phyloP scores from a whole-genome alignment of 2,113 vertebrate species.

The Corythornis cristatus region DNA sequence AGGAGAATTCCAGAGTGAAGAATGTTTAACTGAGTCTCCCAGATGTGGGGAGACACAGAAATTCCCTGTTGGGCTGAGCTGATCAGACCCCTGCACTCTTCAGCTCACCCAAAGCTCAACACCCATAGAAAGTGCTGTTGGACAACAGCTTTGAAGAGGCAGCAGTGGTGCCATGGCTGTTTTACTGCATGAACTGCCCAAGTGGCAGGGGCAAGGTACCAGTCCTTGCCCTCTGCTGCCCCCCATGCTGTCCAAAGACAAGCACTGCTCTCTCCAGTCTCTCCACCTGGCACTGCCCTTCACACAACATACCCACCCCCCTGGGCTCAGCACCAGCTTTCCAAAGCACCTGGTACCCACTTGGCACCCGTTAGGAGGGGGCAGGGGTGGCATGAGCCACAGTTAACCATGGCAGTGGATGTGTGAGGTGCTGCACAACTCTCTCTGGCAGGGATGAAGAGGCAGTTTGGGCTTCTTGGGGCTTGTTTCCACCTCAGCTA shows the following conservation, averaged over 20 bases:
- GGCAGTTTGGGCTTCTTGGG: not conserved
- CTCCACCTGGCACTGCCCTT: slow-evolving; percentile 14
- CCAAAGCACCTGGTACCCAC: not conserved
- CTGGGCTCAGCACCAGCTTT: not conserved
- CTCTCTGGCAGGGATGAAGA: not conserved
- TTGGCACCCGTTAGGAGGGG: not conserved
- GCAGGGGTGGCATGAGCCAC: not conserved
- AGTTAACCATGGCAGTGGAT: accelerated
- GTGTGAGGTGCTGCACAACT: not conserved
- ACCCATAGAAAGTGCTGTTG: not conserved
- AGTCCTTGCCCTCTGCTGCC: not conserved
- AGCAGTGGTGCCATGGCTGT: not conserved
- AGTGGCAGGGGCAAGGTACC: not conserved
- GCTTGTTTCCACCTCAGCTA: not conserved
- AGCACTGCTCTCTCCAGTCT: not conserved
- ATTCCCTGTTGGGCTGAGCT: not conserved
- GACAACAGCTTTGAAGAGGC: not conserved
- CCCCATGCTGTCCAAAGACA: not conserved
- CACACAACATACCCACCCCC: not conserved
- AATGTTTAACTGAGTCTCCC: not conserved
- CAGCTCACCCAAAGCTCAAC: not conserved
- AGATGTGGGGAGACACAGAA: not conserved
- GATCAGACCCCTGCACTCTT: not conserved
- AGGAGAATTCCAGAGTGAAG: not conserved
- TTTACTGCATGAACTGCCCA: not conserved